phyloP scores from a whole-genome alignment of 2,113 vertebrate species.

The crab-eating macaque (Macaca fascicularis) region T2T-MFA8v1.1 NC_088381.1:34980001-34980500 shows the following conservation, averaged over 20 bases:
- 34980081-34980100: background rate
- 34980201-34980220: conserved; percentile 18
- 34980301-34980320: background rate
- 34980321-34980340: background rate
- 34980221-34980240: conserved; percentile 5
- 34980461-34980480: background rate
- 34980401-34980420: background rate
- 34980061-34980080: background rate
- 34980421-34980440: background rate
- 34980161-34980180: background rate
- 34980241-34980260: conserved; percentile 35
- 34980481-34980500: background rate
- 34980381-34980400: background rate
- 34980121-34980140: background rate
- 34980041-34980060: background rate
- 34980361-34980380: background rate
- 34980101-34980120: background rate
- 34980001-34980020: background rate
- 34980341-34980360: background rate
- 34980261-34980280: background rate
- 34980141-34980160: background rate
- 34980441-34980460: background rate
- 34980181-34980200: background rate
- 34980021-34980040: background rate
- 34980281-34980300: background rate